Evolutionary conservation across 2,888 invertebrate species (phyloP).

Genomic region (Trachelus stipa): DNA sequence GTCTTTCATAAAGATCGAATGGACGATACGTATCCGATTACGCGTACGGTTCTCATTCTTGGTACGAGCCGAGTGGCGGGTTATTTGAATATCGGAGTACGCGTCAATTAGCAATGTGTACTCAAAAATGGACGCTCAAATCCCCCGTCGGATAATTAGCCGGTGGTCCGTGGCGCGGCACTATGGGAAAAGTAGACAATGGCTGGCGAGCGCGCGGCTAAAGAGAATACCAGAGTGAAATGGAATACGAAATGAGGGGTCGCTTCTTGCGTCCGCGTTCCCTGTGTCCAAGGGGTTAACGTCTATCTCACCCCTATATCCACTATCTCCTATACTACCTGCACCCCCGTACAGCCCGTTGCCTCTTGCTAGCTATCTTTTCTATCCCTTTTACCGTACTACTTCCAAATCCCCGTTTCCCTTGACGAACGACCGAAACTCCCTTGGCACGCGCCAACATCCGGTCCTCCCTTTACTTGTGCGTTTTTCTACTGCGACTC

Average conservation of each 20-base stretch:
- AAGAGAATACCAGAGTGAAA: conserved; percentile 62
- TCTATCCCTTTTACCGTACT: conserved; percentile 22
- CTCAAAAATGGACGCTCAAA: conserved; percentile 22
- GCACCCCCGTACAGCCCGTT: conserved; percentile 7
- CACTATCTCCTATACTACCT: conserved; percentile 11
- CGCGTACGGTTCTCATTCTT: not conserved
- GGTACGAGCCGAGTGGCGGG: not conserved
- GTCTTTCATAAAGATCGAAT: not conserved
- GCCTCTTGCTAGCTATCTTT: conserved; percentile 14
- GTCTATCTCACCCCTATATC: conserved; percentile 11
- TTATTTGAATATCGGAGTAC: conserved; percentile 31
- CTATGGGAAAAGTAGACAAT: conserved; percentile 59
- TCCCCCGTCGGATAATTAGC: conserved; percentile 39
- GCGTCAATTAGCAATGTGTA: conserved; percentile 46
- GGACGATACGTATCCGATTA: not conserved
- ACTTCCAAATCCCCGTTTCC: not conserved
- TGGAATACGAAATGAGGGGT: conserved; percentile 63
- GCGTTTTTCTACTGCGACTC: conserved; percentile 46
- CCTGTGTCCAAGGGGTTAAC: conserved; percentile 4
- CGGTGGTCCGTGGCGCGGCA: conserved; percentile 28
- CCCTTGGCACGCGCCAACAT: conserved; percentile 41
- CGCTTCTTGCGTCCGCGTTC: conserved; percentile 41
- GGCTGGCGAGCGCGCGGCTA: conserved; percentile 49
- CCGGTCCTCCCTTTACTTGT: conserved; percentile 44
- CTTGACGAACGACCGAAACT: conserved; percentile 23